Evolutionary conservation across 1,140 invertebrate species (phyloP), one percentile per base, ranked within the genome.

Genomic region (Pseudomyrmex dendroicus): DNA sequence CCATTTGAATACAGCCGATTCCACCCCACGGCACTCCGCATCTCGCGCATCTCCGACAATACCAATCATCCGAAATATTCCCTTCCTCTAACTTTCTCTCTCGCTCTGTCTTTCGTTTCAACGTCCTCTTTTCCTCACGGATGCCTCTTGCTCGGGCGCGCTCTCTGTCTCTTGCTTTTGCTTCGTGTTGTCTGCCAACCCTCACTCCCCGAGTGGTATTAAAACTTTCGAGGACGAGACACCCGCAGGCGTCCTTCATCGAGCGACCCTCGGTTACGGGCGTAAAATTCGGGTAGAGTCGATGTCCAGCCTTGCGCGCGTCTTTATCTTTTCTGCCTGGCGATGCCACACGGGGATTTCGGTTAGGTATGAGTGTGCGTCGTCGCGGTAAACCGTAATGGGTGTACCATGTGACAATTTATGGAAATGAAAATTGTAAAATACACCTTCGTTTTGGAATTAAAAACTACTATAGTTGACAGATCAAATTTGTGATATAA

Each of bases 61-160:
- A 93, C 93, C 93, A 94, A 94, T 94, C 93, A 93, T 91, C 90
- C 90, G 89, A 93, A 93, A 94, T 94, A 93, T 91, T 89, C 89
- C 86, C 89, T 86, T 74, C 74, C 89, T 52, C 52, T 54, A 48
- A 50, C 13, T 20, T 22, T 25, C 54, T 74, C 78, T 68, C 84
- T 74, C n/a, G 64, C 80, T 86, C 63, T 63, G 56, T 83, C 86
- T 44, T 87, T 13, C 64, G 67, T 77, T 22, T 63, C 70, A 73
- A 61, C 84, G 84, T 63, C 62, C 80, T 82, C 73, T 83, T 48
- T 73, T 80, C 61, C 67, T 67, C 35, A 54, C 74, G 80, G 12
- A 44, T 73, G 48, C 35, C 61, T 73, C 85, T 73, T 82, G 25
- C 64, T 80, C 73, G 35, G 35, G 35, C 35, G 80, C 76, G 89